Conservation (phyloP, 2,888 invertebrate genomes). For the Andrena trimmerana region DNA sequence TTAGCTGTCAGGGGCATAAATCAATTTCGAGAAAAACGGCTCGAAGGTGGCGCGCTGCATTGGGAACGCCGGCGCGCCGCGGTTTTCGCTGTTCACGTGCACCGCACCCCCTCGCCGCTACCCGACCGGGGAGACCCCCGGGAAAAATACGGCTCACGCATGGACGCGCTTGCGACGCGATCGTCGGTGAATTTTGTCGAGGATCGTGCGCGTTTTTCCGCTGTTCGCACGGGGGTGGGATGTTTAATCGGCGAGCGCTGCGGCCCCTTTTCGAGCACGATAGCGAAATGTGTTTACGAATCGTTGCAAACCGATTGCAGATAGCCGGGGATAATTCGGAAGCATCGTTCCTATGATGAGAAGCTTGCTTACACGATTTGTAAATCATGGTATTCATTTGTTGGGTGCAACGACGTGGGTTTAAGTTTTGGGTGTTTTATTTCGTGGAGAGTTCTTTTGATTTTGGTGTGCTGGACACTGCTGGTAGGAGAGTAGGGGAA, state of each 20-base stretch:
- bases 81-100: slow-evolving; percentile 52
- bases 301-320: background rate
- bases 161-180: slow-evolving; percentile 15
- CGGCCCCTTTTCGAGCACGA: background rate
- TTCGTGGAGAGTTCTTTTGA: too few relatives aligned
- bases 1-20: slow-evolving; percentile 77
- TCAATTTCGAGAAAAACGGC: slow-evolving; percentile 75
- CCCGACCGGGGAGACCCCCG: background rate
- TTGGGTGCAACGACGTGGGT: too few relatives aligned
- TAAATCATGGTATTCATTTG: too few relatives aligned
- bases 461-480: too few relatives aligned
- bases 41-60: slow-evolving; percentile 64
- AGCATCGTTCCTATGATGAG: background rate
- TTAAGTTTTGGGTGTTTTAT: too few relatives aligned
- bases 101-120: slow-evolving; percentile 7
- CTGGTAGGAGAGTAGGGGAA: too few relatives aligned
- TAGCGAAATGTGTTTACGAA: background rate
- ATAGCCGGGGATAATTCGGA: background rate
- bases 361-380: too few relatives aligned
- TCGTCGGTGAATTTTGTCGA: background rate
- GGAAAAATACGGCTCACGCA: slow-evolving; percentile 33
- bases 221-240: background rate
- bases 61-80: slow-evolving; percentile 41
- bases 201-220: slow-evolving; percentile 6
- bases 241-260: slow-evolving; percentile 3